Percentiles rank a stretch among this genome's conserved stretches.
phyloP scores from a whole-genome alignment of 2,888 invertebrate genomes.

The Poecilus cupreus region DNA sequence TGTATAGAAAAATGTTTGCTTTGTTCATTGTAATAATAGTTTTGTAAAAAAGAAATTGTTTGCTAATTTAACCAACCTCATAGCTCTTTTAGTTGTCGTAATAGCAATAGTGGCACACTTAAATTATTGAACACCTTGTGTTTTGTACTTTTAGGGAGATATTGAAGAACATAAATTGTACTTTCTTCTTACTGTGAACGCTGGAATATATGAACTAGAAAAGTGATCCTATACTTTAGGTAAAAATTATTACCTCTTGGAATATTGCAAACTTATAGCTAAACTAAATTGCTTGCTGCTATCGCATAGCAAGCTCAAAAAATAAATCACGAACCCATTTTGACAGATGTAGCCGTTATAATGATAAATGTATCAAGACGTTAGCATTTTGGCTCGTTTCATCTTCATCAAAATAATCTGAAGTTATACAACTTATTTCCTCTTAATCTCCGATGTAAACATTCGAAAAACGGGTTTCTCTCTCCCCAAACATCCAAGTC shows the following conservation, averaged over 20 bases:
- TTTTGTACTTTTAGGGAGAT: no score
- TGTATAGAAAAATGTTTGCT: no score
- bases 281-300: background rate
- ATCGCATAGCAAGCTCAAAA: conserved; percentile 6
- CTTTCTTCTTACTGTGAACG: no score
- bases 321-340: conserved; percentile 29
- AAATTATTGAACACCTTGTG: no score
- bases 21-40: no score
- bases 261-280: background rate
- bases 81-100: no score
- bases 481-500: no score
- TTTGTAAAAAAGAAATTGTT: no score
- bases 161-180: no score
- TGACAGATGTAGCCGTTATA: conserved; percentile 36
- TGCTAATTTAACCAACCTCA: no score
- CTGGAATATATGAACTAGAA: background rate
- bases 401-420: conserved; percentile 25
- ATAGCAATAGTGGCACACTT: no score
- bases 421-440: conserved; percentile 10
- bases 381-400: conserved; percentile 29
- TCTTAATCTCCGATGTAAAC: conserved; percentile 9
- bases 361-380: conserved; percentile 14
- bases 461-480: background rate
- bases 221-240: background rate
- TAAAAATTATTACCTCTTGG: background rate